These are phyloP conservation scores for Homarus gammarus DNA, from an alignment of 2,888 invertebrate genomes.

Conservation along the genomic window DNA sequence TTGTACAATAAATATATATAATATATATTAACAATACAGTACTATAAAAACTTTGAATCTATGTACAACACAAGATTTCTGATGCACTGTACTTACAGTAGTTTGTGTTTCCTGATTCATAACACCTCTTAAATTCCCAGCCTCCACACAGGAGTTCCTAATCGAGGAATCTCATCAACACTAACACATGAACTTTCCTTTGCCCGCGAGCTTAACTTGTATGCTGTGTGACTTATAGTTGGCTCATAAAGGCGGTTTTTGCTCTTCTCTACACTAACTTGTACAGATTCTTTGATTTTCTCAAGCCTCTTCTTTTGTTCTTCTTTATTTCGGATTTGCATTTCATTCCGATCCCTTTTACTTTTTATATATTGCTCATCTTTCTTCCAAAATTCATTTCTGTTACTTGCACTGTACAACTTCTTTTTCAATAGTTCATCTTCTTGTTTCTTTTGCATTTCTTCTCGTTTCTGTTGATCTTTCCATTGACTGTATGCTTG, in stretches of 20 bases:
- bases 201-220: neutral
- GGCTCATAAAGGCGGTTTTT: slow-evolving; percentile 4
- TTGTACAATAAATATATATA: too few relatives aligned
- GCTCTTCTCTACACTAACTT: neutral
- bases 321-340: neutral
- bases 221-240: slow-evolving; percentile 6
- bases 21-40: too few relatives aligned
- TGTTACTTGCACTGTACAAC: neutral
- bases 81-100: too few relatives aligned
- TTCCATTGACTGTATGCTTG: neutral
- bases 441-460: neutral
- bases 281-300: neutral
- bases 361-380: slow-evolving; percentile 18
- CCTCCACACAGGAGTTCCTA: slow-evolving; percentile 33
- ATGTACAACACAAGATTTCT: too few relatives aligned
- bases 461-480: neutral
- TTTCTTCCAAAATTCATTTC: neutral
- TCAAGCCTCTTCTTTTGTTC: slow-evolving; percentile 10
- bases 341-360: slow-evolving; percentile 13
- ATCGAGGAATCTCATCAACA: slow-evolving; percentile 23
- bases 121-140: neutral
- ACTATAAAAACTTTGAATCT: too few relatives aligned
- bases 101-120: neutral
- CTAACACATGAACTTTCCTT: neutral
- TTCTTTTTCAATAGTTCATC: neutral